Base-by-base conservation (phyloP, 2,113 vertebrate genomes). In the Apeltes quadracus region DNA sequence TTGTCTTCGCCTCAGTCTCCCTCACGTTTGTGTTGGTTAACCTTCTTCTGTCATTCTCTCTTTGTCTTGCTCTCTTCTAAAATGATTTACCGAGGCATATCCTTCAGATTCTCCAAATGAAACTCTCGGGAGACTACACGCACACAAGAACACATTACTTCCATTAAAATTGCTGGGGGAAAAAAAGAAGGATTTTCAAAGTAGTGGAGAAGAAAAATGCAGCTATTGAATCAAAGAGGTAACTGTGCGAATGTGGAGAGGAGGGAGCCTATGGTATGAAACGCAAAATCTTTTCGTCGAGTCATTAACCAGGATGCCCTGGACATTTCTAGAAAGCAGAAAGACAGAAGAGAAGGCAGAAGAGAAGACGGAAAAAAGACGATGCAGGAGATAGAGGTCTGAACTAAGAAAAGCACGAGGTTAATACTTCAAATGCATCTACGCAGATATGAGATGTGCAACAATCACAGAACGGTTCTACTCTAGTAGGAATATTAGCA, bases 401-500 rank as follows among this genome's bases (percentile, higher is more conserved):
- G 29, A 53, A 65, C 29, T 36, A 53, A 66, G 51, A 46, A 43
- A 69, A 39, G 43, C 39, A 53, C 46, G 62, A 78, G 54, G 66
- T 25, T 54, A 48, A 75, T 79, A 76, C 6, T 46, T 43, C 53
- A 76, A 79, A 84, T 34, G 81, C 34, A 55, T 29, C 77, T 69
- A 73, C 9, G 44, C 65, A 83, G 75, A 81, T 63, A 36, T 54
- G 69, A 71, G 34, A 79, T 39, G 55, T 69, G 69, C 83, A 82
- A 75, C 69, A 72, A 85, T 87, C 48, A 46, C 61, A 62, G 64
- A 71, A 71, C 22, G 1, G 2, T 58, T 81, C 46, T 56, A 43
- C 75, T 77, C 62, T 64, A 22, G 46, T 65, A 39, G 69, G 57
- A 81, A 82, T 79, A 84, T 85, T 75, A 86, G 74, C 53, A 73